Base-by-base conservation (phyloP, 2,888 invertebrate species). In the Pammene aurita region DNA sequence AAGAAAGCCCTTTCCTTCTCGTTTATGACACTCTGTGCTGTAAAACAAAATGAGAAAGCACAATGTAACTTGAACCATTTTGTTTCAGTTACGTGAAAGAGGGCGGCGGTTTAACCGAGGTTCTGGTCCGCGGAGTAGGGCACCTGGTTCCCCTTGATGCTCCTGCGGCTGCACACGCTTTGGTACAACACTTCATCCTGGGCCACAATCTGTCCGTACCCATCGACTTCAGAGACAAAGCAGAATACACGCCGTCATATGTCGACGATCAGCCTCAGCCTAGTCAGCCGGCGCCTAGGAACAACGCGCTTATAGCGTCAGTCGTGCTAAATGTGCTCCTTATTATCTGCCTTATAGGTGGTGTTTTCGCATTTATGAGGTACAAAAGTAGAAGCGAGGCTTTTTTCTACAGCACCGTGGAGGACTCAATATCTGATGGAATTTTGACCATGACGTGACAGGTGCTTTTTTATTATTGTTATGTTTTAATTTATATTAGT, bases 71-170 rank as follows among this genome's bases (percentile, higher is more conserved):
- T 18, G 13, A 57, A 38, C 35, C 38, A 52, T 65, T 61, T 70
- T 42, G 62, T 63, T 78, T 11, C 76, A 94, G 94, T 10, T 94
- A 94, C 81, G 88, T 92, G 0, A 94, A 93, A 80, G 88, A 87
- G 63, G 93, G 92, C 0, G 92, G 92, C 1, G 89, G 92, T 55
- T 88, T 95, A 14, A 93, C 92, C 0, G 94, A 94, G 78, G 90
- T 94, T 0, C 73, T 94, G 9, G 90, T 95, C 0, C 84, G 93
- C 4, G 93, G 93, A 66, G 93, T 95, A 0, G 95, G 95, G 0
- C 95, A 95, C 77, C 87, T 95, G 77, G 93, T 94, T 0, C 94
- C 95, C 0, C 82, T 91, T 26, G 95, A 95, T 81, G 94, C 94
- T 72, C 95, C 95, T 0, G 86, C 76, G 0, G 80, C 64, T 5